Conservation (phyloP, 2,888 invertebrate genomes). For the Xylocampa areola region DNA sequence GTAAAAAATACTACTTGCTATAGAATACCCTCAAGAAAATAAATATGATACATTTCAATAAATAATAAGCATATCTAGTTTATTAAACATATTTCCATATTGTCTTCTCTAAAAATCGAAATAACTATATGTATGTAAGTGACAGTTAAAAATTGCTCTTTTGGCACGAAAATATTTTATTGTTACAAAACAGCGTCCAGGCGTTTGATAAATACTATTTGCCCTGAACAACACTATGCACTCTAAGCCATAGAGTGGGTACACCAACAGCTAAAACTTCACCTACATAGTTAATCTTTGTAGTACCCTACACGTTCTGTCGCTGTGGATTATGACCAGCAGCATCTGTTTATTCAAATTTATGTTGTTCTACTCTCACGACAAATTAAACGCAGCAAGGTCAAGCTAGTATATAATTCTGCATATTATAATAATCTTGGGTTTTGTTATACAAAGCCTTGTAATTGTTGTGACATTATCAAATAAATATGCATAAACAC, state of each 20-base stretch:
- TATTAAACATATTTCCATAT: too few relatives aligned
- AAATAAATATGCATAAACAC: not conserved
- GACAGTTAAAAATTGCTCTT: too few relatives aligned
- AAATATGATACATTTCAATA: too few relatives aligned
- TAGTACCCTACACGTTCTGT: conserved; percentile 11
- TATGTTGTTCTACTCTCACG: conserved; percentile 11
- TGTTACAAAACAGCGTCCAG: too few relatives aligned
- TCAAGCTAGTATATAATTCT: conserved; percentile 21
- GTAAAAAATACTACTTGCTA: too few relatives aligned
- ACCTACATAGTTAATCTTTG: conserved; percentile 26
- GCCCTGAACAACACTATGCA: not conserved
- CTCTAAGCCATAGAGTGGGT: not conserved
- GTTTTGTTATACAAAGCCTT: conserved; percentile 17
- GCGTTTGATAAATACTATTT: not conserved
- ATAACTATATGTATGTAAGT: too few relatives aligned
- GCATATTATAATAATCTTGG: not conserved
- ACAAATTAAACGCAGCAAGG: conserved; percentile 27
- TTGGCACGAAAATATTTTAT: too few relatives aligned
- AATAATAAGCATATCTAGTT: too few relatives aligned
- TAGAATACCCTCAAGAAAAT: too few relatives aligned
- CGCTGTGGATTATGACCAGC: conserved; percentile 15
- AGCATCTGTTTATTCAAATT: conserved; percentile 6
- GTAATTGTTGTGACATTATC: conserved; percentile 4
- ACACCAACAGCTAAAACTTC: conserved; percentile 9
- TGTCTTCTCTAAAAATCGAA: too few relatives aligned